Base-by-base conservation (phyloP, 2,797 vertebrate genomes). In the Aythya fuligula region DNA sequence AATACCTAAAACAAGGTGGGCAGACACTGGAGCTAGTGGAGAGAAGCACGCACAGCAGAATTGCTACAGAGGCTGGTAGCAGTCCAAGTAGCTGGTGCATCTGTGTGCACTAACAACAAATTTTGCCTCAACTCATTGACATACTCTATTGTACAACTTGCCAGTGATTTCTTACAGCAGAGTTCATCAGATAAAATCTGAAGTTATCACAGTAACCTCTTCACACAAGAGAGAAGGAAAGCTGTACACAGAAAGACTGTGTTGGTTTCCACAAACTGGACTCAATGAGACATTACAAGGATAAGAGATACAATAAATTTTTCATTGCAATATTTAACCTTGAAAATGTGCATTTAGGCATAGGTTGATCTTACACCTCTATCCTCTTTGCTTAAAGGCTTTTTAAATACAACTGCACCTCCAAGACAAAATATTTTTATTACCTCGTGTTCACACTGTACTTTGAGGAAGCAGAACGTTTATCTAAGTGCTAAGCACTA, bases 401-500 rank as follows among this genome's bases (percentile, higher is more conserved):
- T 74, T 96, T 95, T 93, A 91, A 87, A 84, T 84, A 84, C 28
- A 79, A 45, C 39, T 83, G 30, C 51, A 92, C 82, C 58, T 83
- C 71, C 58, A 77, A 78, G 82, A 93, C 74, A 93, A 94, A 93
- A 85, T 66, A 80, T 32, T 38, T 66, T 62, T 74, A 93, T 96
- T 95, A 90, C 34, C 34, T 90, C 32, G 11, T 82, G 78, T 92
- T 90, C 93, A 54, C 77, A 77, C 79, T 58, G 56, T 85, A 88
- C 57, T 91, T 86, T 66, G 65, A 95, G 69, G 66, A 92, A 89
- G 25, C 54, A 87, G 81, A 95, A 92, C 49, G 45, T 71, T 80
- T 80, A 36, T 47, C 0, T 76, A 89, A 85, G 81, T 75, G 79
- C 81, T 91, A 93, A 94, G 82, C 92, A 87, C 88, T 94, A 87